phyloP scores from a whole-genome alignment of 2,888 invertebrate species.

The Chaetogeoica ovagalla region DNA sequence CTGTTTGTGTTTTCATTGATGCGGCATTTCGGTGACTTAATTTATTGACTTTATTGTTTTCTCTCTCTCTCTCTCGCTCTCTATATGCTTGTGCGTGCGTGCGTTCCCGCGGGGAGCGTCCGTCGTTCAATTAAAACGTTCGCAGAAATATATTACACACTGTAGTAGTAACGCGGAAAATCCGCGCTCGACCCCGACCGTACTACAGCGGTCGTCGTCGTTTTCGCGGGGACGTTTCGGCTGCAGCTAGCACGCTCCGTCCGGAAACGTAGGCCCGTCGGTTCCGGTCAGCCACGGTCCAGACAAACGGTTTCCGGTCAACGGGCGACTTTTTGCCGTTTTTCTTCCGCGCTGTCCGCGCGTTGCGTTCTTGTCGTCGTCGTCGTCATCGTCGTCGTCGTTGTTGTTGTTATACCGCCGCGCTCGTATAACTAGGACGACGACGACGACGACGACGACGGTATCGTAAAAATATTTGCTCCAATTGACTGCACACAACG shows the following conservation, averaged over 20 bases:
- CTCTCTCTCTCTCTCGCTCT: too few relatives aligned
- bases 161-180: background rate
- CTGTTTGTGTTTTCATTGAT: constrained; percentile 49
- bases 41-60: constrained; percentile 31
- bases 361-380: background rate
- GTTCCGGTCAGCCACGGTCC: constrained; percentile 47
- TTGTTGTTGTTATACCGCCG: too few relatives aligned
- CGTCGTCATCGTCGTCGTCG: too few relatives aligned
- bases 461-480: too few relatives aligned
- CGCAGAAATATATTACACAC: background rate
- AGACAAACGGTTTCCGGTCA: constrained; percentile 51
- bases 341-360: constrained; percentile 21
- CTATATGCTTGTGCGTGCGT: too few relatives aligned
- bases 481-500: too few relatives aligned
- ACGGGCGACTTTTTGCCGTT: constrained; percentile 44
- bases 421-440: too few relatives aligned
- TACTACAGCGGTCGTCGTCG: too few relatives aligned
- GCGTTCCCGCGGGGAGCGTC: background rate
- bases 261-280: constrained; percentile 47
- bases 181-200: too few relatives aligned
- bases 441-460: too few relatives aligned
- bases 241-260: background rate
- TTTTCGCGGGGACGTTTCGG: too few relatives aligned
- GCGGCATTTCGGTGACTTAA: constrained; percentile 41
- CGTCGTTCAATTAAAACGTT: constrained; percentile 48